Evolutionary conservation across 2,113 vertebrate species (phyloP), one percentile per base, ranked within the genome.

Genomic region (Lichenostomus cassidix): DNA sequence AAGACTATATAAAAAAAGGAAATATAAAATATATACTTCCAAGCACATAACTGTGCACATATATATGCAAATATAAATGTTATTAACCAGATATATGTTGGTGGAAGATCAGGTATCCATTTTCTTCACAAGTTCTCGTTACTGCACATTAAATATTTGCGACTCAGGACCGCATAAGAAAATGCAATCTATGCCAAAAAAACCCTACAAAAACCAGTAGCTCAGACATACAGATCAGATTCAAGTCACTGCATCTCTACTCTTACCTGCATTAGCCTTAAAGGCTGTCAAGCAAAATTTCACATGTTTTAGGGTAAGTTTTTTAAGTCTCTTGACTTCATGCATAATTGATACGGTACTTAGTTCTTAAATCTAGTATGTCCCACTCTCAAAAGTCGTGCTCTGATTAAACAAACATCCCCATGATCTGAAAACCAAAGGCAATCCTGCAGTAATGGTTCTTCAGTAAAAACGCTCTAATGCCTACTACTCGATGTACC

Each of bases 371-470:
- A 68, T 46, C 47, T 75, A 41, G 5, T 15, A 44, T 27, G 24
- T 50, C 15, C 17, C 28, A 42, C 31, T 60, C 31, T 24, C 25
- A 67, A 79, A 82, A 93, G 25, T 56, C 3, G 0, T 93, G 29
- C 14, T 67, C 31, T 37, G 22, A 52, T 55, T 95, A 86, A 78
- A 53, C 53, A 62, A 84, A 77, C 8, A 74, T 73, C 37, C 14
- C 49, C 67, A 95, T 90, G 58, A 91, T 41, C 89, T 92, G 87
- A 80, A 94, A 94, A 93, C 22, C 78, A 95, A 96, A 95, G 42
- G 25, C 53, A 93, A 67, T 84, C 62, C 69, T 92, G 59, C 50
- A 84, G 35, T 79, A 67, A 79, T 67, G 35, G 82, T 50, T 96
- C 93, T 83, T 96, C 65, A 80, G 33, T 77, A 91, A 88, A 90